These are phyloP conservation scores for Cynopterus sphinx DNA, from an alignment of 2,797 vertebrate species.

Conservation along the genomic window DNA sequence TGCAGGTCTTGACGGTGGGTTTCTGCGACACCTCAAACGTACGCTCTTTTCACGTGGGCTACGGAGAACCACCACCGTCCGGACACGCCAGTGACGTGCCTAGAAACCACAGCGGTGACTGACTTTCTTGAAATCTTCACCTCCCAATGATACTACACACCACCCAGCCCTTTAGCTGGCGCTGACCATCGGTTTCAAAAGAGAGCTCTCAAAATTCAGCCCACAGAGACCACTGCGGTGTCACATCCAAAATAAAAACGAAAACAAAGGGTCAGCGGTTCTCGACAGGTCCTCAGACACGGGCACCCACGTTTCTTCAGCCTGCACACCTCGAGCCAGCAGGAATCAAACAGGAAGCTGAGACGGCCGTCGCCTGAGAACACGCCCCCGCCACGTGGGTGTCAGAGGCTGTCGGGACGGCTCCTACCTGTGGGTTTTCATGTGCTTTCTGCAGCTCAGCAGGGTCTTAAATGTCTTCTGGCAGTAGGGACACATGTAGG, in stretches of 20 bases:
- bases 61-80: not conserved
- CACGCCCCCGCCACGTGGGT: not conserved
- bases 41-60: not conserved
- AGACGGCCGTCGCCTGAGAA: not conserved
- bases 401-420: not conserved
- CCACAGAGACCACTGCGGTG: not conserved
- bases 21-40: not conserved
- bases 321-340: not conserved
- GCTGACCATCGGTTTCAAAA: not conserved
- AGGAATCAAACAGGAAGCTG: not conserved
- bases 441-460: conserved; percentile 98
- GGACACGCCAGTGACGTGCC: not conserved
- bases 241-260: not conserved
- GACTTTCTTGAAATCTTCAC: not conserved
- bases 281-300: not conserved
- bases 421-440: conserved; percentile 97
- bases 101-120: not conserved
- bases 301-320: not conserved
- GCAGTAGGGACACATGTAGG: conserved; percentile 99
- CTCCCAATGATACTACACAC: not conserved
- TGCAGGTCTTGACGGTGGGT: rapidly evolving
- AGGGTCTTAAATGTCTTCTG: conserved; percentile 99
- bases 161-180: not conserved
- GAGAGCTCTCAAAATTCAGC: not conserved
- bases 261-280: not conserved